Conservation (phyloP, 2,797 vertebrate species). For the Parambassis ranga region DNA sequence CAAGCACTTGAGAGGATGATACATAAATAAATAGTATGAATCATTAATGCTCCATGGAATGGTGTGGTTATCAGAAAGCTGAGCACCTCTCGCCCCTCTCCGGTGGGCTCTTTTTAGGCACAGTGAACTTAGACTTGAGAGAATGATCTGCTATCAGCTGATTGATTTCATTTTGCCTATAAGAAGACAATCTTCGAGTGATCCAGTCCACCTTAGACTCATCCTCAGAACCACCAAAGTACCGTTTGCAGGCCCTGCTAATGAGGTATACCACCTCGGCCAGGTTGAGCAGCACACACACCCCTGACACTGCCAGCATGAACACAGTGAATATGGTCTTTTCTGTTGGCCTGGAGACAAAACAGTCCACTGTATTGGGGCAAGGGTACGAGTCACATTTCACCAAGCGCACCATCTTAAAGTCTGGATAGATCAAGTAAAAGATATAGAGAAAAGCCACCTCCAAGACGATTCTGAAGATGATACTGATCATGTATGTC, state of each 20-base stretch:
- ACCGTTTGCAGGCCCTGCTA: slow-evolving; percentile 83
- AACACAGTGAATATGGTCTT: slow-evolving; percentile 98
- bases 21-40: slow-evolving; percentile 30
- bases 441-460: slow-evolving; percentile 96
- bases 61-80: slow-evolving; percentile 69
- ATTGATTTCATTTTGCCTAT: slow-evolving; percentile 93
- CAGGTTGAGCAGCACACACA: slow-evolving; percentile 95
- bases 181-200: slow-evolving; percentile 84
- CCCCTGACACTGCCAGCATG: slow-evolving; percentile 92
- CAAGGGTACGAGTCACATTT: slow-evolving; percentile 96
- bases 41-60: slow-evolving; percentile 32
- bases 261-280: slow-evolving; percentile 91
- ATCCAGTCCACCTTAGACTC: slow-evolving; percentile 83
- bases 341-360: slow-evolving; percentile 95
- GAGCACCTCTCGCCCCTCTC: slow-evolving; percentile 79
- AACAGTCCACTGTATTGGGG: slow-evolving; percentile 97
- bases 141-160: slow-evolving; percentile 87
- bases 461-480: slow-evolving; percentile 93
- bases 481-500: slow-evolving; percentile 94
- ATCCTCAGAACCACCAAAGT: slow-evolving; percentile 76
- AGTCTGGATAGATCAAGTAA: slow-evolving; percentile 94
- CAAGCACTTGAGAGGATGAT: slow-evolving; percentile 5
- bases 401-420: slow-evolving; percentile 95
- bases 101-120: slow-evolving; percentile 72
- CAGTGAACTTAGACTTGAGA: slow-evolving; percentile 76